Evolutionary conservation across 1,140 invertebrate genomes (phyloP).

Genomic region (Eubasilissa regina): DNA sequence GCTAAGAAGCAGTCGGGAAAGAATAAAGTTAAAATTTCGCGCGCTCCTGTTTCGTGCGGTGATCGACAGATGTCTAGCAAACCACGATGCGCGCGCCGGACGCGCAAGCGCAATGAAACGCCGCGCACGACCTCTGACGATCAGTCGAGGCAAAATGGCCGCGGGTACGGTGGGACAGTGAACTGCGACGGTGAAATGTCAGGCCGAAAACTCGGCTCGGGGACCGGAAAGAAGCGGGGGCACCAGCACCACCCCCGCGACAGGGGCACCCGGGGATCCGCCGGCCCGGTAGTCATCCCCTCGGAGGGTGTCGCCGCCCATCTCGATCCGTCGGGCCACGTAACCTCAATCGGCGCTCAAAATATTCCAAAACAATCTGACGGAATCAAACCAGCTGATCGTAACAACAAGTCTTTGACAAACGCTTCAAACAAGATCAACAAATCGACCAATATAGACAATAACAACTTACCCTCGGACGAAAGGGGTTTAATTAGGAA

Average conservation of each 20-base stretch:
- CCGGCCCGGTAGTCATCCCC: conserved; percentile 73
- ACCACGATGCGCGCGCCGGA: conserved; percentile 28
- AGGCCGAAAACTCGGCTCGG: conserved; percentile 54
- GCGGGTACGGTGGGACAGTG: conserved; percentile 45
- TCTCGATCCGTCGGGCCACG: conserved; percentile 69
- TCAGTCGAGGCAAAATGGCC: conserved; percentile 63
- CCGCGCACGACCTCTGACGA: conserved; percentile 47
- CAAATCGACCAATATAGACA: conserved; percentile 34
- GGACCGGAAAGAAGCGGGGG: conserved; percentile 71
- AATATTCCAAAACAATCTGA: conserved; percentile 64
- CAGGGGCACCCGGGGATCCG: conserved; percentile 65
- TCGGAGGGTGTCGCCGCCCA: conserved; percentile 71
- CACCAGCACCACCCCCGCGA: conserved; percentile 84
- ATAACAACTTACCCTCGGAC: conserved; percentile 45
- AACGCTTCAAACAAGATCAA: conserved; percentile 24
- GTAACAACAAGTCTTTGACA: conserved; percentile 49
- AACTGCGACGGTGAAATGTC: conserved; percentile 44
- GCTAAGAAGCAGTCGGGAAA: conserved; percentile 42
- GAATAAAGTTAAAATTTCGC: conserved; percentile 51
- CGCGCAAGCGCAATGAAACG: conserved; percentile 48
- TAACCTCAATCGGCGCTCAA: conserved; percentile 70
- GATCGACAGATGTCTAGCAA: conserved; percentile 51
- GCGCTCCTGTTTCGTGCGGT: conserved; percentile 40
- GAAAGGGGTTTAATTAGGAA: conserved; percentile 26
- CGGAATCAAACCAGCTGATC: conserved; percentile 57